Percentiles rank a stretch among this genome's conserved stretches.
Evolutionary conservation across 2,797 vertebrate genomes (phyloP).

Genomic region (Balearica regulorum): DNA sequence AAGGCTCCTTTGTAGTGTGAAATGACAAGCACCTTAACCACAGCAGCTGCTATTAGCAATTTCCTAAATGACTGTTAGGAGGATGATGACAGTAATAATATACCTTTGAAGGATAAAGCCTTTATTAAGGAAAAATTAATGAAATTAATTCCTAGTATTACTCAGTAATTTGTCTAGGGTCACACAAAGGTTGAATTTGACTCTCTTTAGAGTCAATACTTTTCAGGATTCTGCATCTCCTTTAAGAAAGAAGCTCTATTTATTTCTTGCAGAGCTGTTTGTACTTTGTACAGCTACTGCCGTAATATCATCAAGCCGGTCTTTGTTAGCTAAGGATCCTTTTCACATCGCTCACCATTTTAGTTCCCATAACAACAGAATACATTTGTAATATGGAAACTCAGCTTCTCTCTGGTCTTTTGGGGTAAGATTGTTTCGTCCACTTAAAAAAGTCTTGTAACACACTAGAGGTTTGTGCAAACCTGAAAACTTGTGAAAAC

Average conservation of each 20-base stretch:
- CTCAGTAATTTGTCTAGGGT: not conserved
- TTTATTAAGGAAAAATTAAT: conserved; percentile 25
- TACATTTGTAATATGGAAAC: conserved; percentile 14
- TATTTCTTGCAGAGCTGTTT: not conserved
- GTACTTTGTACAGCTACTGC: not conserved
- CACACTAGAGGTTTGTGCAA: not conserved
- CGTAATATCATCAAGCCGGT: not conserved
- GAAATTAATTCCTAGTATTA: conserved; percentile 11
- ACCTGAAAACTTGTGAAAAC: not conserved
- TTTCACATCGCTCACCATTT: not conserved
- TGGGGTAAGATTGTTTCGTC: not conserved
- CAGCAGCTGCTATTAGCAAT: not conserved
- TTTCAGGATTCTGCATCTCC: not conserved
- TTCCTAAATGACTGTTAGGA: not conserved
- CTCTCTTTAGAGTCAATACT: not conserved
- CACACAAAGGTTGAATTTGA: not conserved
- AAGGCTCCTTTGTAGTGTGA: not conserved
- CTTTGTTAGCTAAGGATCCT: conserved; percentile 7
- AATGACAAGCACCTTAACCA: not conserved
- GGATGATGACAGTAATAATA: not conserved
- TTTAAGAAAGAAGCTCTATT: not conserved
- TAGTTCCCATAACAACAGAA: conserved; percentile 65
- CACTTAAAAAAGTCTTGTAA: not conserved
- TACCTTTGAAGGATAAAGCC: not conserved
- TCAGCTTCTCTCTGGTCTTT: not conserved